These are phyloP conservation scores for Ctenopoma kingsleyae DNA, from an alignment of 2,797 vertebrate genomes.

Conservation along the genomic window DNA sequence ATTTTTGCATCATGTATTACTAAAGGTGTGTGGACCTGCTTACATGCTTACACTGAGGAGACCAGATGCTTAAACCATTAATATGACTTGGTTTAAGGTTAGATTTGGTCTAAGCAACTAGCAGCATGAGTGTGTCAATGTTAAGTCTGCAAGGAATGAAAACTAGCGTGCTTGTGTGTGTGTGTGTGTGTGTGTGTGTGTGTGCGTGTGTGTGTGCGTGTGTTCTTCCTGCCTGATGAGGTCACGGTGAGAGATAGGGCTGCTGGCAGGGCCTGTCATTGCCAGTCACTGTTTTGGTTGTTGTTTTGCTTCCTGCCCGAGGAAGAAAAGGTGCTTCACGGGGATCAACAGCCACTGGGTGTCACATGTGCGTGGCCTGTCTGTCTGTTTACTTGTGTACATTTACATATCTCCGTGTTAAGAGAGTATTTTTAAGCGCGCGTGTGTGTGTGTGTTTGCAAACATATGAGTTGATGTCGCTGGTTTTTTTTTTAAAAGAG, in stretches of 20 bases:
- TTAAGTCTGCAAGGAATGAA: too few relatives aligned
- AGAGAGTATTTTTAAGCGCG: slow-evolving; percentile 43
- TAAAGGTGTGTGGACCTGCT: too few relatives aligned
- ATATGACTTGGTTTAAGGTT: too few relatives aligned
- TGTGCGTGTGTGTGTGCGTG: not conserved
- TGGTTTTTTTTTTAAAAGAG: slow-evolving; percentile 34
- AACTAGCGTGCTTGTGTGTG: not conserved
- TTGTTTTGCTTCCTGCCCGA: slow-evolving; percentile 75
- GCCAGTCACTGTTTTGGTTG: slow-evolving; percentile 75
- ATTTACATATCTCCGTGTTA: slow-evolving; percentile 59
- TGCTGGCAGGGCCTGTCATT: slow-evolving; percentile 78
- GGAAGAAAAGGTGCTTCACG: slow-evolving; percentile 73
- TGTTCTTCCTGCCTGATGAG: slow-evolving; percentile 62
- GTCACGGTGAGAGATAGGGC: slow-evolving; percentile 69
- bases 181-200: slow-evolving; percentile 9
- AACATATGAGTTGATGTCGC: slow-evolving; percentile 48
- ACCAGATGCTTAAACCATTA: too few relatives aligned
- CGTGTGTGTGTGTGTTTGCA: slow-evolving; percentile 38
- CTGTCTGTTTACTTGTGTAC: slow-evolving; percentile 53
- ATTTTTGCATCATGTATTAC: not conserved
- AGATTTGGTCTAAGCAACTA: too few relatives aligned
- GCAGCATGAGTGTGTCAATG: too few relatives aligned
- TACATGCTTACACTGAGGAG: too few relatives aligned
- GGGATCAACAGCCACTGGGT: slow-evolving; percentile 71
- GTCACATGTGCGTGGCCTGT: slow-evolving; percentile 58